Percentiles rank a stretch among this genome's conserved stretches.
phyloP scores from a whole-genome alignment of 2,888 invertebrate genomes.

The Rhamnusium bicolor region DNA sequence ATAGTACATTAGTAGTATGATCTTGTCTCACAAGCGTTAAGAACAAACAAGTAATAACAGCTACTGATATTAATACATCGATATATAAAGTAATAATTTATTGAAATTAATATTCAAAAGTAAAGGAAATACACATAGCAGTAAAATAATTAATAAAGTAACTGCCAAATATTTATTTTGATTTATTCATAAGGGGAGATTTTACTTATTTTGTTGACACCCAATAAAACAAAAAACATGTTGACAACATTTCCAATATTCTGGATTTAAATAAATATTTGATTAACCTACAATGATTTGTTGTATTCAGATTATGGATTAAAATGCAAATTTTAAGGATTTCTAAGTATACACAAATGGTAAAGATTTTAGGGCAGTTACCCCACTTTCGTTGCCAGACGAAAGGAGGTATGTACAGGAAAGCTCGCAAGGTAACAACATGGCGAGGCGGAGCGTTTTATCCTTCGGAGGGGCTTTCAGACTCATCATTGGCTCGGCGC shows the following conservation, averaged over 20 bases:
- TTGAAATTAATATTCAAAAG: too few relatives aligned
- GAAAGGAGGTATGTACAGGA: conserved; percentile 58
- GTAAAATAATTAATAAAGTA: too few relatives aligned
- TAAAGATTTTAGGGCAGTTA: conserved; percentile 63
- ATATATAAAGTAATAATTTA: too few relatives aligned
- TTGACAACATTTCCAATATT: conserved; percentile 6
- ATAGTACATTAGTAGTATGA: too few relatives aligned
- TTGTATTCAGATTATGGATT: conserved; percentile 48
- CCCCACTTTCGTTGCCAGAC: conserved; percentile 57
- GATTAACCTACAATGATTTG: conserved; percentile 34
- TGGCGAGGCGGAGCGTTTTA: conserved; percentile 69
- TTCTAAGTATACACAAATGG: conserved; percentile 59
- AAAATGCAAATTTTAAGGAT: conserved; percentile 62
- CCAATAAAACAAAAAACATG: not conserved
- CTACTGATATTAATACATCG: too few relatives aligned
- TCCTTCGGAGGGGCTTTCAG: conserved; percentile 64
- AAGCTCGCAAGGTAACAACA: conserved; percentile 67
- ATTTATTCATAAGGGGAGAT: too few relatives aligned
- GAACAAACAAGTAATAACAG: too few relatives aligned
- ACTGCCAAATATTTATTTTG: too few relatives aligned
- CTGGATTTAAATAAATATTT: conserved; percentile 28
- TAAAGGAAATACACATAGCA: too few relatives aligned
- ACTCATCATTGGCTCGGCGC: conserved; percentile 64
- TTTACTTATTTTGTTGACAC: too few relatives aligned
- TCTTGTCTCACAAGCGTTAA: too few relatives aligned